Evolutionary conservation across 2,113 vertebrate genomes (phyloP).

Genomic region (Aptenodytes patagonicus): DNA sequence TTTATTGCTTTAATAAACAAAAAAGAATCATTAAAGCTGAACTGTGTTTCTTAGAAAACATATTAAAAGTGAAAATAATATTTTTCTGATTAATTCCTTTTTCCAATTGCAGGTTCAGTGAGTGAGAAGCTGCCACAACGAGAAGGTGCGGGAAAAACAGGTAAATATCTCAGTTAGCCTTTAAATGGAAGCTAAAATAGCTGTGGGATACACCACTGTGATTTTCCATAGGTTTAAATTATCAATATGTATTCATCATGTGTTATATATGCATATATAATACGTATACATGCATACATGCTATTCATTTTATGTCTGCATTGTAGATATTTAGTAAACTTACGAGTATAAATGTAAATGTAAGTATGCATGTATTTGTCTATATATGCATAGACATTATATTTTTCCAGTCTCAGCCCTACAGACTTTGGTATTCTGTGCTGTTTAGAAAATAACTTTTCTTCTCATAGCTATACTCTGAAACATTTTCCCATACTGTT

Average conservation of each 20-base stretch:
- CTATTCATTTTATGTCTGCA: neutral
- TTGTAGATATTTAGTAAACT: neutral
- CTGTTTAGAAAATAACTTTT: neutral
- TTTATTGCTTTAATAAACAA: neutral
- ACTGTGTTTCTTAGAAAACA: neutral
- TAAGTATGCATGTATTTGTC: neutral
- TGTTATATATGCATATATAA: neutral
- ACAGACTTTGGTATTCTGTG: neutral
- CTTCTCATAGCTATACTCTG: neutral
- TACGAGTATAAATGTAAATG: rapidly evolving
- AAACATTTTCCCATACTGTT: neutral
- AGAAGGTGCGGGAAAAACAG: constrained; percentile 90
- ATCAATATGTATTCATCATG: neutral
- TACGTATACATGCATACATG: neutral
- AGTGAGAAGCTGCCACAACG: constrained; percentile 82
- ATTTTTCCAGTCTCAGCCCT: neutral
- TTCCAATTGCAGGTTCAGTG: constrained; percentile 78
- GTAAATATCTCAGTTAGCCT: constrained; percentile 76
- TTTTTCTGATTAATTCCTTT: neutral
- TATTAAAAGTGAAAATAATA: neutral
- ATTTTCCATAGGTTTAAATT: neutral
- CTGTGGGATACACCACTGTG: neutral
- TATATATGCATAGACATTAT: neutral
- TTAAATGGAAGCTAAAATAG: neutral
- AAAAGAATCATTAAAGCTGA: neutral